Evolutionary conservation across 37 sponge, comb jelly and placozoan species (phyloP), one percentile per base, ranked within the genome.

Genomic region (Corticium candelabrum): DNA sequence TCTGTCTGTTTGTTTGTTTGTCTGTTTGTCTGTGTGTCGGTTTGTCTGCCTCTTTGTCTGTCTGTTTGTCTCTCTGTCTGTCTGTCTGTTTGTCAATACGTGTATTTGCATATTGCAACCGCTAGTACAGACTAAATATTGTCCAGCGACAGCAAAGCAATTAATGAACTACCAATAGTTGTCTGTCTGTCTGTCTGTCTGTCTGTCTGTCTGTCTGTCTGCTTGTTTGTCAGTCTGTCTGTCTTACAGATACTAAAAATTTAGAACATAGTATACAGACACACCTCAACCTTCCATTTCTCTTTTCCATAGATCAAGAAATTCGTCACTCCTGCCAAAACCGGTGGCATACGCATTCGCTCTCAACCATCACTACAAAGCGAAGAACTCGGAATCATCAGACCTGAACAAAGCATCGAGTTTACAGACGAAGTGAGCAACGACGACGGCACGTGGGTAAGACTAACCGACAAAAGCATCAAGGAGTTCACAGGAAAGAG

Each of bases 401-500:
- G 21, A 50, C 62, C 62, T 11, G 62, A 50, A 11, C 21, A 21
- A 11, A 50, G 15, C 15, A 50, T 50, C 21, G 15, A 21, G 15
- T 50, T 50, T 21, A 21, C 11, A 50, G 62, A 50, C 62, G 62
- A 50, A 21, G 62, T 21, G 62, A 50, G 62, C 21, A 70, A 70
- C 31, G 36, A 70, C 5, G 73, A 70, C 31, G 73, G 73, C 29
- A 4, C 5, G 33, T 70, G 73, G 73, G 73, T 70, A 32, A 70
- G 21, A 15, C 21, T 70, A 32, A 70, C 35, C 7, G 29, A 4
- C 5, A 34, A 70, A 34, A 29, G 31, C 31, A 32, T 15, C 35
- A 70, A 29, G 73, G 21, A 70, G 73, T 70, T 35, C 21, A 34
- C 36, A 4, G 62, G 21, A 11, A 50, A 50, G 62, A 50, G 21